Conservation (phyloP, 1,140 invertebrate genomes). For the Argopecten irradians region DNA sequence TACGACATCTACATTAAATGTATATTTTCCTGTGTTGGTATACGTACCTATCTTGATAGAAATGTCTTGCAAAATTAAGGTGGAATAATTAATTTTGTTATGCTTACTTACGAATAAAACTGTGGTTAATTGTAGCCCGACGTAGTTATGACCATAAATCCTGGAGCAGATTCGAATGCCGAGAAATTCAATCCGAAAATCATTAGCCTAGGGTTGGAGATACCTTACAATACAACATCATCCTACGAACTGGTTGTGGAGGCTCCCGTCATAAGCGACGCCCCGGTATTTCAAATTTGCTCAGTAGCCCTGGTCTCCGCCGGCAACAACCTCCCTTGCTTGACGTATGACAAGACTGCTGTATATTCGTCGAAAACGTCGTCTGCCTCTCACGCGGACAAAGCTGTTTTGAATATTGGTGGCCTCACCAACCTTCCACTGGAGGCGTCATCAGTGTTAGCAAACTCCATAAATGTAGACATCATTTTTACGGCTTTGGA, state of each 20-base stretch:
- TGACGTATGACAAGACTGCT: conserved; percentile 29
- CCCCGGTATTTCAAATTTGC: conserved; percentile 47
- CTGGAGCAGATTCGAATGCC: conserved; percentile 2
- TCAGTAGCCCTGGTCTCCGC: conserved; percentile 36
- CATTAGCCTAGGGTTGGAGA: background rate
- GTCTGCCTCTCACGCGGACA: conserved; percentile 6
- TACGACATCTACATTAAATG: no score
- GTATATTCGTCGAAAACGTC: conserved; percentile 18
- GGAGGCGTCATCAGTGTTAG: background rate
- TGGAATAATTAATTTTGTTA: no score
- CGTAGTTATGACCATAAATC: background rate
- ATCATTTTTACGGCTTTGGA: conserved; percentile 43
- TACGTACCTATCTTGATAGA: no score
- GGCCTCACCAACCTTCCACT: conserved; percentile 47
- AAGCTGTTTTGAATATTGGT: conserved; percentile 36
- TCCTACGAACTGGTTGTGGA: conserved; percentile 41
- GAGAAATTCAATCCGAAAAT: conserved; percentile 32
- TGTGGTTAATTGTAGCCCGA: conserved; percentile 12
- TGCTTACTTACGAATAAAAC: no score
- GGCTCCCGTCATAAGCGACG: conserved; percentile 28
- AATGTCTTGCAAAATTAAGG: no score
- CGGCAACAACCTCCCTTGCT: conserved; percentile 58
- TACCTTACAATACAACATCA: conserved; percentile 43
- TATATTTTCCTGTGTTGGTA: no score
- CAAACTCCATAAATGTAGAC: conserved; percentile 32